Conservation (phyloP, 2,888 invertebrate genomes). For the Bruchidius siliquastri region DNA sequence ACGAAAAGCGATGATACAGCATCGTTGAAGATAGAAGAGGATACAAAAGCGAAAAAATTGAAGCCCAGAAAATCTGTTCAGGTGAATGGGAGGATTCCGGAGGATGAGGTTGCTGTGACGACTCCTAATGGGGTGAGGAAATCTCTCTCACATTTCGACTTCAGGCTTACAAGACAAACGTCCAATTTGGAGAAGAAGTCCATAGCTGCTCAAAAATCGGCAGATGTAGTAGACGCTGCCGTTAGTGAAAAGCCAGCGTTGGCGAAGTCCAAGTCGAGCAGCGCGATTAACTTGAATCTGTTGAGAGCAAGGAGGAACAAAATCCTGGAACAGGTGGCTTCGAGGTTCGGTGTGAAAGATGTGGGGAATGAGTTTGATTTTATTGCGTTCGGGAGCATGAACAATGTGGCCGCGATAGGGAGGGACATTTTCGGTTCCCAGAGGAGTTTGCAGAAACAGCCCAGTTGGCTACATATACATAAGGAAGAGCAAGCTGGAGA, state of each 20-base stretch:
- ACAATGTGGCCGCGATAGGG: constrained; percentile 15
- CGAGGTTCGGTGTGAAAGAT: constrained; percentile 30
- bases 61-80: constrained; percentile 24
- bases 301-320: constrained; percentile 41
- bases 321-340: constrained; percentile 37
- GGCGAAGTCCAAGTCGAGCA: constrained; percentile 46
- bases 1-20: constrained; percentile 30
- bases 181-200: constrained; percentile 45
- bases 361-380: constrained; percentile 45
- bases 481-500: constrained; percentile 18
- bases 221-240: constrained; percentile 29
- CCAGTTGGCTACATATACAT: constrained; percentile 28
- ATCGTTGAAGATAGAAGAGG: constrained; percentile 33
- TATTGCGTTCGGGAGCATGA: constrained; percentile 39
- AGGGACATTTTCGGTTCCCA: background rate
- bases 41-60: constrained; percentile 31
- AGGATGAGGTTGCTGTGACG: constrained; percentile 27
- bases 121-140: constrained; percentile 25
- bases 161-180: constrained; percentile 41
- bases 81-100: constrained; percentile 26
- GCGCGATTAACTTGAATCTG: constrained; percentile 46
- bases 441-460: constrained; percentile 24
- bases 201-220: constrained; percentile 23
- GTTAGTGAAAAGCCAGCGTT: constrained; percentile 35
- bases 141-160: constrained; percentile 37